Percentiles rank a stretch among this genome's conserved stretches.
phyloP scores from a whole-genome alignment of 2,888 invertebrate species.

The Sylvicola fuscatus region DNA sequence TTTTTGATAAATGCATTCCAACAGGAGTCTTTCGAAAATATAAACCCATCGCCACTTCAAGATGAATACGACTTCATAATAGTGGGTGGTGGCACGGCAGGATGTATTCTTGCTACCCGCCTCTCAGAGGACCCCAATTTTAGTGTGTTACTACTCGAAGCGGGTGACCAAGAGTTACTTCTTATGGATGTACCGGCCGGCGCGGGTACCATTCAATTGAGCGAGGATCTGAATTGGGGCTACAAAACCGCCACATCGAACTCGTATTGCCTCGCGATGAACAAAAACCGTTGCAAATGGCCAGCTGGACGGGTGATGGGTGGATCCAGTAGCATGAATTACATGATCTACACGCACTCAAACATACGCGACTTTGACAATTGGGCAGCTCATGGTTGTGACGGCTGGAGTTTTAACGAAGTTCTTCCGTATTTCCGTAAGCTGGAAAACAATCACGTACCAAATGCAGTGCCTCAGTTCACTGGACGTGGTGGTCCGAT shows the following conservation, averaged over 20 bases:
- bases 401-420: constrained; percentile 20
- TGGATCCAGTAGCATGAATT: constrained; percentile 27
- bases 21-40: not conserved
- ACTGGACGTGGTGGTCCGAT: constrained; percentile 12
- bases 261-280: constrained; percentile 27
- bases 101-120: constrained; percentile 28
- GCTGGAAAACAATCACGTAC: constrained; percentile 11
- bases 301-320: constrained; percentile 30
- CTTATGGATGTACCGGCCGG: constrained; percentile 46
- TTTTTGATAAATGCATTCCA: not conserved
- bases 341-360: constrained; percentile 28
- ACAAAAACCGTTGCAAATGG: constrained; percentile 14
- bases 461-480: constrained; percentile 5
- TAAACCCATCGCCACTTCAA: not conserved
- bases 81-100: constrained; percentile 39
- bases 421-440: constrained; percentile 28
- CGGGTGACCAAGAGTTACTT: constrained; percentile 29
- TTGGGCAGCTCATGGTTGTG: constrained; percentile 22
- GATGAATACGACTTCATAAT: constrained; percentile 30
- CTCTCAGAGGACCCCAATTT: constrained; percentile 32
- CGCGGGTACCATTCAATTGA: constrained; percentile 42
- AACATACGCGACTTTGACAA: constrained; percentile 24
- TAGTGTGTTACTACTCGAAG: constrained; percentile 36
- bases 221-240: constrained; percentile 45
- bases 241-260: constrained; percentile 51